phyloP scores from a whole-genome alignment of 2,888 invertebrate species.

The Corbicula japonica region DNA sequence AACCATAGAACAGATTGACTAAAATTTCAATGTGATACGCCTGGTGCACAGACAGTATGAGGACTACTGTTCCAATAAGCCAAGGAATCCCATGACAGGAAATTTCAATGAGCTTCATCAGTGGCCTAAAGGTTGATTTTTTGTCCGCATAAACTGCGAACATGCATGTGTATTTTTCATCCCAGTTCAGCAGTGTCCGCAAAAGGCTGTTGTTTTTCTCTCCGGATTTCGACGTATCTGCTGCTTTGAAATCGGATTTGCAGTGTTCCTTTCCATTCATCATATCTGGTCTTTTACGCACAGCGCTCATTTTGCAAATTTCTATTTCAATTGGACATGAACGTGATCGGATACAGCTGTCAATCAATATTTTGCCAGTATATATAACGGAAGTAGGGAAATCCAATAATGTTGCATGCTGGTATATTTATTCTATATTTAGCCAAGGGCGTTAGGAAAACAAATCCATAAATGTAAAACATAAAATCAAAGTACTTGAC shows the following conservation, averaged over 20 bases:
- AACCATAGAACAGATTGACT: conserved; percentile 95
- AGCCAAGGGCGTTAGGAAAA: conserved; percentile 2
- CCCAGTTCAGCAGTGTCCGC: conserved; percentile 52
- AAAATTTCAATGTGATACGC: conserved; percentile 92
- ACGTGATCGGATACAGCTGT: neutral
- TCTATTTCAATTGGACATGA: neutral
- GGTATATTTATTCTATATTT: conserved; percentile 41
- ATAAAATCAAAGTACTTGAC: too few relatives aligned
- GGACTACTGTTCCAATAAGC: conserved; percentile 92
- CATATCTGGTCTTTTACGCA: neutral
- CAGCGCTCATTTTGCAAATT: neutral
- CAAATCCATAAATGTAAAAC: conserved; percentile 37
- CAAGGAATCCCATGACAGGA: conserved; percentile 96
- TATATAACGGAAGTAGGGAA: conserved; percentile 64
- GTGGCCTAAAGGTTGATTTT: conserved; percentile 81
- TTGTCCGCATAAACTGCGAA: conserved; percentile 79
- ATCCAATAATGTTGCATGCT: conserved; percentile 23
- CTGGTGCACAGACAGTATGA: conserved; percentile 92
- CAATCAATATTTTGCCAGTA: conserved; percentile 36
- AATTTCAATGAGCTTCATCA: conserved; percentile 89
- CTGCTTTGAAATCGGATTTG: conserved; percentile 16
- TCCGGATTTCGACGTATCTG: neutral
- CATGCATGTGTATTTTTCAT: conserved; percentile 67
- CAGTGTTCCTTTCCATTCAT: neutral
- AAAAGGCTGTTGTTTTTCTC: conserved; percentile 13